Evolutionary conservation across 2,888 invertebrate species (phyloP), one percentile per base, ranked within the genome.

Genomic region (Eristalis pertinax): DNA sequence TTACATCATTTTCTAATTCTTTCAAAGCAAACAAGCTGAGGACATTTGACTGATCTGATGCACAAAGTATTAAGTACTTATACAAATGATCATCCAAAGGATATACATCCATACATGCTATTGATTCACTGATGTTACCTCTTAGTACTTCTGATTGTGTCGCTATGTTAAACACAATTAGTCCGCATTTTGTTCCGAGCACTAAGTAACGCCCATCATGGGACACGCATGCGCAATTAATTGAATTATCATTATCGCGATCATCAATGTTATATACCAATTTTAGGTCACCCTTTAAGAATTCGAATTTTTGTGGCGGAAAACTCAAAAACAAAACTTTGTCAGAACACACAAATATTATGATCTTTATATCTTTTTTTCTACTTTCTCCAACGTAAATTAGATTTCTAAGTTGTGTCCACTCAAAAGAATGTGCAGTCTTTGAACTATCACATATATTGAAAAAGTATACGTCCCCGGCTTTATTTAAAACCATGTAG

Each of bases 11-110:
- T 22, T 90, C 89, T 43, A 77, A 76, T 13, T 89, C 78, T 65
- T 91, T 90, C 15, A 93, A 70, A 0, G 91, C 92, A 81, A 92
- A 91, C 22, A 93, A 89, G 87, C 92, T 91, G 3, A 93, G 74
- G 2, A 91, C 76, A 60, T 90, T 89, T 13, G 91, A 91, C 2
- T 90, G 89, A 38, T 90, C 89, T 2, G 91, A 90, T 2, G 91
- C 92, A 58, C 92, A 92, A 0, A 92, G 89, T 10, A 93, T 90
- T 43, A 93, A 91, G 50, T 92, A 92, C 72, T 93, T 92, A 64
- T 90, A 91, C 4, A 90, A 81, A 3, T 89, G 81, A 81, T 91
- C 90, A 26, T 90, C 90, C 5, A 92, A 68, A 58, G 91, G 90
- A 76, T 90, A 91, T 7, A 92, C 90, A 84, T 93, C 93, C 24